These are phyloP conservation scores for Drosophila takahashii DNA, from an alignment of 1,140 invertebrate genomes.

Conservation along the genomic window DNA sequence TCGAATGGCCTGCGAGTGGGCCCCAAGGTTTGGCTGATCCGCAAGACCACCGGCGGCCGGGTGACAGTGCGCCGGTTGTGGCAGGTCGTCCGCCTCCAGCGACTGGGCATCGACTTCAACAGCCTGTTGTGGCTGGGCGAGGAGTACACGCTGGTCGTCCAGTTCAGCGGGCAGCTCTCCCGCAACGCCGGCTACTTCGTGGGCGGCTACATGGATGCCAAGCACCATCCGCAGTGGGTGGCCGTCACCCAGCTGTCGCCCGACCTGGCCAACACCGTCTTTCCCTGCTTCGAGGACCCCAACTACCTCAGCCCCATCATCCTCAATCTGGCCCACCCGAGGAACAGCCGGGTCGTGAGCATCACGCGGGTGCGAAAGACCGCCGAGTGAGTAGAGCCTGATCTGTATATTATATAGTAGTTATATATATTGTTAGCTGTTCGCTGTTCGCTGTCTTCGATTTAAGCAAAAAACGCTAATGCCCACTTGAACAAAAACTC, in stretches of 20 bases:
- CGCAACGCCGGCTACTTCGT: neutral
- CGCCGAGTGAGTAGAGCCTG: neutral
- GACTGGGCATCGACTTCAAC: neutral
- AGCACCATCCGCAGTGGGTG: neutral
- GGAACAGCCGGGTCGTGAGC: conserved; percentile 4
- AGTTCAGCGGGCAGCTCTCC: neutral
- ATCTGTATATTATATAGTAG: too few species aligned
- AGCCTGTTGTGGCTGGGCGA: conserved; percentile 6
- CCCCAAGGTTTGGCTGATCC: neutral
- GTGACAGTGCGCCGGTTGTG: neutral
- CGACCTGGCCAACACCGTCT: conserved; percentile 8
- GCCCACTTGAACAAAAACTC: too few species aligned
- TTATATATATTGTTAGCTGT: too few species aligned
- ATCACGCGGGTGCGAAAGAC: neutral
- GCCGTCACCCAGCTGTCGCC: conserved; percentile 3
- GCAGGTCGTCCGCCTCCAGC: neutral
- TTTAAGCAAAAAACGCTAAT: too few species aligned
- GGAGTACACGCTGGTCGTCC: neutral
- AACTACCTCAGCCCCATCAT: neutral
- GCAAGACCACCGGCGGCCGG: neutral
- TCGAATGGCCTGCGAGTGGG: neutral
- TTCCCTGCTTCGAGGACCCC: conserved; percentile 14
- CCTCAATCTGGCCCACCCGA: neutral
- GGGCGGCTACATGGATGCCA: neutral
- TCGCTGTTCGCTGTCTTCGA: too few species aligned